These are phyloP conservation scores for Apamea sordens DNA, from an alignment of 2,888 invertebrate genomes.

Conservation along the genomic window DNA sequence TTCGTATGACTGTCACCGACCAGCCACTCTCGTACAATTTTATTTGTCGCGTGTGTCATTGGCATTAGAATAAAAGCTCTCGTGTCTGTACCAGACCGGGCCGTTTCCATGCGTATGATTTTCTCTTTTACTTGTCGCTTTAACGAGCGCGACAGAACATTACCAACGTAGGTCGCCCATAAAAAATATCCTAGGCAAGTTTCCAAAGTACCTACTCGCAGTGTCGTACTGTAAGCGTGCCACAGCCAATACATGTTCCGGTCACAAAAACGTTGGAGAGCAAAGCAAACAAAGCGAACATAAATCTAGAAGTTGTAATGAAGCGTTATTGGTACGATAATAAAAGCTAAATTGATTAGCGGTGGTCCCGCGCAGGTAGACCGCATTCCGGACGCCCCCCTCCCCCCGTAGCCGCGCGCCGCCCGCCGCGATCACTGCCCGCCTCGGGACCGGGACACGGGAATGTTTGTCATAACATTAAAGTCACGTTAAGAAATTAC, in stretches of 20 bases:
- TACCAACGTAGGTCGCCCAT: constrained; percentile 69
- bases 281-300: constrained; percentile 80
- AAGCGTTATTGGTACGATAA: constrained; percentile 89
- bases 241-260: constrained; percentile 70
- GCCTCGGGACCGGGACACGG: constrained; percentile 70
- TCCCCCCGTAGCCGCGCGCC: constrained; percentile 57
- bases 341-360: constrained; percentile 90
- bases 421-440: constrained; percentile 59
- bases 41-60: constrained; percentile 71
- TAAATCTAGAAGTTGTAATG: constrained; percentile 86
- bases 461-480: constrained; percentile 85
- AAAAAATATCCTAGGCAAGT: constrained; percentile 76
- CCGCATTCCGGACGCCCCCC: constrained; percentile 83
- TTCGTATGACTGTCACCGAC: constrained; percentile 63
- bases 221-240: constrained; percentile 46
- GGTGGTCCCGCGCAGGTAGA: constrained; percentile 88
- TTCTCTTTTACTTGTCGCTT: constrained; percentile 70
- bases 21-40: constrained; percentile 59
- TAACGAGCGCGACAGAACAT: constrained; percentile 70
- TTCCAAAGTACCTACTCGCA: constrained; percentile 69
- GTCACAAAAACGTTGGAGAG: constrained; percentile 73
- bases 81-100: constrained; percentile 67
- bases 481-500: constrained; percentile 76
- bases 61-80: constrained; percentile 68
- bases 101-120: constrained; percentile 70